A percentile compares a stretch with the other conserved stretches of the same genome.
Conservation (phyloP, 2,113 vertebrate genomes). For the Hassar affinis region DNA sequence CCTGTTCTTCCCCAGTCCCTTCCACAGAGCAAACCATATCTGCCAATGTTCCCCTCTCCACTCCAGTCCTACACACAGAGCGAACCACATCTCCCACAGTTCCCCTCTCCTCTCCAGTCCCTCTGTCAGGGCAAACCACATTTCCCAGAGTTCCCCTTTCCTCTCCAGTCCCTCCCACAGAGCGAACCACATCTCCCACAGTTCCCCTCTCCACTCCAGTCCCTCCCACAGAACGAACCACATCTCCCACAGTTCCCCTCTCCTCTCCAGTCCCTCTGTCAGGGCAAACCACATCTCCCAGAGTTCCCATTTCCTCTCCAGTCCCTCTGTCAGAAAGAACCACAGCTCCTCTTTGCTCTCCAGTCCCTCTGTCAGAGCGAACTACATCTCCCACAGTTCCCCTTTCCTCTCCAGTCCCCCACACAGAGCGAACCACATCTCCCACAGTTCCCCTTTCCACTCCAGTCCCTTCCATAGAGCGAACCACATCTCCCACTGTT, state of each 20-base stretch:
- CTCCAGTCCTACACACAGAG: too few relatives aligned
- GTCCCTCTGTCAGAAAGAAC: conserved; percentile 31
- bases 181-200: not conserved
- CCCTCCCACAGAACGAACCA: not conserved
- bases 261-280: conserved; percentile 48
- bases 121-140: not conserved
- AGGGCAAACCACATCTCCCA: not conserved
- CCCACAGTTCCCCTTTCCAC: not conserved
- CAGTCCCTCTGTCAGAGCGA: too few relatives aligned
- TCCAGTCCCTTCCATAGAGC: too few relatives aligned
- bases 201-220: conserved; percentile 39
- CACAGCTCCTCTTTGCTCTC: conserved; percentile 50
- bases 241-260: conserved; percentile 44
- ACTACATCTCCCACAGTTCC: too few relatives aligned
- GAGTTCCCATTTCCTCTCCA: conserved; percentile 53
- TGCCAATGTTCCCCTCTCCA: not conserved
- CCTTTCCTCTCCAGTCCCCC: too few relatives aligned
- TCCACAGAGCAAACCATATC: not conserved
- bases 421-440: not conserved
- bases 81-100: conserved; percentile 43
- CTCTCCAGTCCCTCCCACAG: conserved; percentile 45
- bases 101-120: conserved; percentile 43
- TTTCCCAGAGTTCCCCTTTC: conserved; percentile 45
- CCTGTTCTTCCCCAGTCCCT: too few relatives aligned
- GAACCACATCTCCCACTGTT: conserved; percentile 41